Percentiles rank a stretch among this genome's conserved stretches.
These are phyloP conservation scores for Meda fulgida DNA, from an alignment of 2,797 vertebrate species.

Conservation along the genomic window DNA sequence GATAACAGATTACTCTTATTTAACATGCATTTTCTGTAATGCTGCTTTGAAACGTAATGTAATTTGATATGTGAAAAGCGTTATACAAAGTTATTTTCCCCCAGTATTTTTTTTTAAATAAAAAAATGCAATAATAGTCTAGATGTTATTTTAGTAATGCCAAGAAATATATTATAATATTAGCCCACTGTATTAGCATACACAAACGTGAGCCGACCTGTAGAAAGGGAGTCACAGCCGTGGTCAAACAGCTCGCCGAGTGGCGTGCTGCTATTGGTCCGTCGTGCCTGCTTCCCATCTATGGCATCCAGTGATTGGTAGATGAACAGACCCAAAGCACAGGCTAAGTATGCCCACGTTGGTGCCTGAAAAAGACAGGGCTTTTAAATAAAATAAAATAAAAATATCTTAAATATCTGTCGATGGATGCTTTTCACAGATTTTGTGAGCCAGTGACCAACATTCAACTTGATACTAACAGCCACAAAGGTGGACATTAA, in stretches of 20 bases:
- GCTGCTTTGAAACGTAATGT: not conserved
- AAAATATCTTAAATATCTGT: not conserved
- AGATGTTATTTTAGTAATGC: not conserved
- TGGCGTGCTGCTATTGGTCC: conserved; percentile 87
- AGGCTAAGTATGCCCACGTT: conserved; percentile 85
- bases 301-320: conserved; percentile 90
- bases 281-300: conserved; percentile 88
- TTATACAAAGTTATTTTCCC: not conserved
- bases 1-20: not conserved
- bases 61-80: not conserved
- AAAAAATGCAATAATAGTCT: not conserved
- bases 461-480: not conserved
- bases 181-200: conserved; percentile 60
- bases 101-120: not conserved
- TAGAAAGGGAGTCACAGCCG: conserved; percentile 89
- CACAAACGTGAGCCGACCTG: conserved; percentile 74
- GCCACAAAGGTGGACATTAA: not conserved
- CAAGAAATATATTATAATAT: not conserved
- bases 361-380: conserved; percentile 76
- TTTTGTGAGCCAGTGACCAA: not conserved
- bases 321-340: conserved; percentile 87
- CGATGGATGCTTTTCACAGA: not conserved
- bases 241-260: conserved; percentile 90
- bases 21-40: not conserved
- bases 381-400: not conserved